Conservation (phyloP, 2,797 vertebrate species). For the Buceros bicornis region DNA sequence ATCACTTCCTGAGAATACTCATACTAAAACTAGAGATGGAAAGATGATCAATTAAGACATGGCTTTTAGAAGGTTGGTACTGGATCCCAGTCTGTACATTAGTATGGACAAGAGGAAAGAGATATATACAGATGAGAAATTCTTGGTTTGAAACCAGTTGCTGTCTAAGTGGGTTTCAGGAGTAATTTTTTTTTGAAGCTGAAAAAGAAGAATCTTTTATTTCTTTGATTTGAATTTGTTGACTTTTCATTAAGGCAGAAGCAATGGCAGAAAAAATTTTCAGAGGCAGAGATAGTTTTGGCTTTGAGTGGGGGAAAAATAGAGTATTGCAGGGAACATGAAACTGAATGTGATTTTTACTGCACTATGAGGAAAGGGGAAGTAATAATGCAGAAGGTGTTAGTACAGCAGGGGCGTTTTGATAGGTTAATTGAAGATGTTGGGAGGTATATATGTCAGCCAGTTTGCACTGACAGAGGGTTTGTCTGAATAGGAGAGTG, state of each 20-base stretch:
- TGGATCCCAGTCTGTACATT: background rate
- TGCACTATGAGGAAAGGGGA: background rate
- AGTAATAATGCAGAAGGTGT: background rate
- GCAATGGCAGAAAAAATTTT: background rate
- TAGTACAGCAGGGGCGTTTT: background rate
- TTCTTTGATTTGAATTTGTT: background rate
- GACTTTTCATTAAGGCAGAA: background rate
- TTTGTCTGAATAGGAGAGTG: background rate
- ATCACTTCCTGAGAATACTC: background rate
- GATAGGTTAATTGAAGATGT: background rate
- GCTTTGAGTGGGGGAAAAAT: background rate
- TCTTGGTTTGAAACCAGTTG: background rate
- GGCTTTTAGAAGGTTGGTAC: background rate
- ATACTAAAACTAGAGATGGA: background rate
- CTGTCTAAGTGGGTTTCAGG: background rate
- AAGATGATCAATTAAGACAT: background rate
- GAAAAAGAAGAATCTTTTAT: background rate
- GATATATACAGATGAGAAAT: background rate
- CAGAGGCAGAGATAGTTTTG: background rate
- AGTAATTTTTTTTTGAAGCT: background rate
- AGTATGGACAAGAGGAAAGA: background rate
- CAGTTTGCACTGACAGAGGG: background rate
- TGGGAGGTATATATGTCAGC: background rate
- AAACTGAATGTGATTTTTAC: background rate
- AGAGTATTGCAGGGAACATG: background rate